Evolutionary conservation across 2,888 invertebrate genomes (phyloP).

Genomic region (Eupithecia tripunctaria): DNA sequence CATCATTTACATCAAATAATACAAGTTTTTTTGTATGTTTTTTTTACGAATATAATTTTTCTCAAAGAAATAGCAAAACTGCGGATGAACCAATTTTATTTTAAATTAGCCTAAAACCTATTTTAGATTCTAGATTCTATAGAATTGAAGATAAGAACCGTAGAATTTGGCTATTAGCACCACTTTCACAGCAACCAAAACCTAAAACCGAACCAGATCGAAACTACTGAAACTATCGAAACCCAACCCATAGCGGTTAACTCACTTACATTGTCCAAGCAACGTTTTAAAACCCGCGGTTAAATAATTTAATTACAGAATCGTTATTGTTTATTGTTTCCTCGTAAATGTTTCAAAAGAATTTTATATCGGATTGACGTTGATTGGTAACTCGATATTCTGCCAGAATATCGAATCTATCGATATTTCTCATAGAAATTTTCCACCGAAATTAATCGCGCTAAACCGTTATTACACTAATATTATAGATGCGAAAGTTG

Average conservation of each 20-base stretch:
- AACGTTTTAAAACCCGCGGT: constrained; percentile 50
- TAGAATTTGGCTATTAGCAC: neutral
- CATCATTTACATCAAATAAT: too few species aligned
- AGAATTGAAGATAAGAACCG: too few species aligned
- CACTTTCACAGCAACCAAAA: neutral
- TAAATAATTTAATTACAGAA: constrained; percentile 50
- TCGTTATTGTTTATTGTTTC: constrained; percentile 41
- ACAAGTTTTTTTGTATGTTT: neutral
- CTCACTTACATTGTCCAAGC: constrained; percentile 54
- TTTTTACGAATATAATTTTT: too few species aligned
- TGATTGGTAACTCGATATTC: constrained; percentile 1
- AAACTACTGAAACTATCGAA: constrained; percentile 20
- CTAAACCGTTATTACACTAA: neutral
- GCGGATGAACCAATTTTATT: too few species aligned
- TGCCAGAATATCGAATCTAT: neutral
- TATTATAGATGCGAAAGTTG: too few species aligned
- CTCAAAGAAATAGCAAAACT: too few species aligned
- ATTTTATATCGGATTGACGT: neutral
- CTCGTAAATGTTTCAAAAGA: constrained; percentile 18
- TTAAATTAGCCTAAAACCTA: too few species aligned
- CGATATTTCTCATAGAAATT: neutral
- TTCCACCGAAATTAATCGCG: neutral
- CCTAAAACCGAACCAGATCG: constrained; percentile 45
- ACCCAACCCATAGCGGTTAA: constrained; percentile 51
- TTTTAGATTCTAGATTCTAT: too few species aligned